Percentiles rank a stretch among this genome's conserved stretches.
These are phyloP conservation scores for Neomonachus schauinslandi DNA, from an alignment of 2,113 vertebrate genomes.

Conservation along the genomic window DNA sequence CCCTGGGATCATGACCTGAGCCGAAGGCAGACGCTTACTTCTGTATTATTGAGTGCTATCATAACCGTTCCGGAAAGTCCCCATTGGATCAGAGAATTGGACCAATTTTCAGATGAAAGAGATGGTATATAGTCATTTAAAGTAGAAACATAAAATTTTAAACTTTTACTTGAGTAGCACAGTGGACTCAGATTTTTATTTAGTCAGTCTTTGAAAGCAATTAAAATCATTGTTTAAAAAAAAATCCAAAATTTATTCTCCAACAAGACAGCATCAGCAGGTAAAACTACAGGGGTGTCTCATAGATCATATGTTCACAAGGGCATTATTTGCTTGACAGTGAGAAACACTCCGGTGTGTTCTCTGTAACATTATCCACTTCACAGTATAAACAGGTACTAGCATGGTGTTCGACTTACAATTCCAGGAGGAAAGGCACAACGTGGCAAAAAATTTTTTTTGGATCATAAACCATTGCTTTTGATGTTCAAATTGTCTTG, in stretches of 20 bases:
- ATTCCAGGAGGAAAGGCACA: not conserved
- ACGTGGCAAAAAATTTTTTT: not conserved
- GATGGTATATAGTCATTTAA: conserved; percentile 84
- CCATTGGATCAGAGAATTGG: conserved; percentile 70
- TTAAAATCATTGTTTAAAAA: not conserved
- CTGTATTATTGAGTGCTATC: conserved; percentile 89
- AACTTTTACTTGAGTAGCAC: not conserved
- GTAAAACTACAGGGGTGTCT: not conserved
- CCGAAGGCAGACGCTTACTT: conserved; percentile 64
- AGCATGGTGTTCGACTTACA: not conserved
- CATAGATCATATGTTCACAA: not conserved
- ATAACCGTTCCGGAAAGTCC: conserved; percentile 90
- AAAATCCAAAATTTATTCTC: not conserved
- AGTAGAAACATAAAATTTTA: not conserved
- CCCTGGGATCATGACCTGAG: no score
- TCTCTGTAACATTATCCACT: not conserved
- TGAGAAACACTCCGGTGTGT: not conserved
- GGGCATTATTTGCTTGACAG: not conserved
- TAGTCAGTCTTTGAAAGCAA: not conserved
- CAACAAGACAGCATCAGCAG: not conserved
- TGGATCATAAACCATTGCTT: not conserved
- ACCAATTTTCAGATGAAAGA: conserved; percentile 86
- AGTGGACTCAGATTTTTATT: not conserved
- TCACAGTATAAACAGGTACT: not conserved
- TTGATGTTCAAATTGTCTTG: not conserved